Conservation (phyloP, 1,140 invertebrate species). For the Drosophila murphyi region DNA sequence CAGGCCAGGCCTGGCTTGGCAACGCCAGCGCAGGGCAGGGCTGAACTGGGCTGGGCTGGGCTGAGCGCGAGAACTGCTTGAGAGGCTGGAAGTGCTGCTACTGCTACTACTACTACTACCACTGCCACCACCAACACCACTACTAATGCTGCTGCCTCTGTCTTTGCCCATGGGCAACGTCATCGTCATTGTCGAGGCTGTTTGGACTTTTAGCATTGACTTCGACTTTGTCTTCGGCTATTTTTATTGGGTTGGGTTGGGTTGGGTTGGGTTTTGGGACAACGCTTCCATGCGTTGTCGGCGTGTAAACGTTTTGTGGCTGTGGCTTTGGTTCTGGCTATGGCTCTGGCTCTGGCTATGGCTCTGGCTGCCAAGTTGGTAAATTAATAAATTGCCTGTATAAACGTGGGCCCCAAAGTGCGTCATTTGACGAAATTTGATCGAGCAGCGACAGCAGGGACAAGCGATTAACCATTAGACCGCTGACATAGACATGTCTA, state of each 20-base stretch:
- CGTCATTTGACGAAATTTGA: constrained; percentile 72
- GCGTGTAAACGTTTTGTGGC: constrained; percentile 72
- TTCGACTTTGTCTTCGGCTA: constrained; percentile 34
- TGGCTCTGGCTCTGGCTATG: constrained; percentile 33
- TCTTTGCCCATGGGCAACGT: constrained; percentile 23
- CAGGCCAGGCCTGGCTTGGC: constrained; percentile 3
- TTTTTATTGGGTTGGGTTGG: constrained; percentile 14
- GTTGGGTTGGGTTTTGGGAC: background rate
- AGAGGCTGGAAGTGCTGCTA: background rate
- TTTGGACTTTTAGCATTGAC: constrained; percentile 26
- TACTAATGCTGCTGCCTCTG: background rate
- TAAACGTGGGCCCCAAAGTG: constrained; percentile 60
- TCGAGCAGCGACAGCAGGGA: constrained; percentile 35
- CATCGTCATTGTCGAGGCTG: constrained; percentile 33
- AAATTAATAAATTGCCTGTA: constrained; percentile 80
- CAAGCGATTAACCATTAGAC: constrained; percentile 32
- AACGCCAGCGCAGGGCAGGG: background rate
- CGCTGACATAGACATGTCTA: constrained; percentile 41
- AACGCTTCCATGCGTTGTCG: constrained; percentile 2
- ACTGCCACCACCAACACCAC: too few species aligned
- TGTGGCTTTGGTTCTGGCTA: constrained; percentile 38
- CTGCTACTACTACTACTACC: too few species aligned
- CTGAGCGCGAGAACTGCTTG: background rate
- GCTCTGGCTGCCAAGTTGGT: constrained; percentile 45
- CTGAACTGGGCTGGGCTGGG: too few species aligned